These are phyloP conservation scores for Omphaloscelis lunosa DNA, from an alignment of 2,888 invertebrate species.

Conservation along the genomic window DNA sequence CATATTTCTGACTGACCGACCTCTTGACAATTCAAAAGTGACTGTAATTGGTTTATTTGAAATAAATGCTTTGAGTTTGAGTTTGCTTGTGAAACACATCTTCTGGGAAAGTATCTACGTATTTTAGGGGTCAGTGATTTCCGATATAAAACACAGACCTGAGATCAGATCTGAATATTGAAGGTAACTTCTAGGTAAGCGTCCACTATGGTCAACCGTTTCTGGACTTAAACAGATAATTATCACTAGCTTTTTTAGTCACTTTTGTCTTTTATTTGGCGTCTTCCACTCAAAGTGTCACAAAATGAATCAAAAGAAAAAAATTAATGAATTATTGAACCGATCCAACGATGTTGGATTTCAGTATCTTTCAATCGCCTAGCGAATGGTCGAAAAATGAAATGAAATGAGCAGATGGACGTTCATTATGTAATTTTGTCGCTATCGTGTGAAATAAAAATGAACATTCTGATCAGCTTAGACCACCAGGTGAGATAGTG, in stretches of 20 bases:
- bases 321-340: too few relatives aligned
- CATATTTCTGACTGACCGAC: too few relatives aligned
- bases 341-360: too few relatives aligned
- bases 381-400: too few relatives aligned
- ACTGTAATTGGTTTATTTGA: too few relatives aligned
- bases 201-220: not conserved
- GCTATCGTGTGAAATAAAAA: too few relatives aligned
- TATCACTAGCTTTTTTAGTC: not conserved
- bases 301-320: not conserved
- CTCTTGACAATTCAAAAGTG: too few relatives aligned
- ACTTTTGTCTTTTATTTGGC: not conserved
- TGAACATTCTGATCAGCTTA: not conserved
- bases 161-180: not conserved
- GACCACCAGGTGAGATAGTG: not conserved
- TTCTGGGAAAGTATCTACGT: not conserved
- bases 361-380: too few relatives aligned
- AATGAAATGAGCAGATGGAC: too few relatives aligned
- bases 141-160: not conserved
- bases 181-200: not conserved
- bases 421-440: too few relatives aligned
- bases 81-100: not conserved
- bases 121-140: not conserved
- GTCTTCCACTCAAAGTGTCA: not conserved
- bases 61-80: too few relatives aligned
- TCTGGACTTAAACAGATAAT: not conserved